Percentiles rank a stretch among this genome's conserved stretches.
Evolutionary conservation across 2,113 vertebrate species (phyloP).

Genomic region (Trematocara variabile): DNA sequence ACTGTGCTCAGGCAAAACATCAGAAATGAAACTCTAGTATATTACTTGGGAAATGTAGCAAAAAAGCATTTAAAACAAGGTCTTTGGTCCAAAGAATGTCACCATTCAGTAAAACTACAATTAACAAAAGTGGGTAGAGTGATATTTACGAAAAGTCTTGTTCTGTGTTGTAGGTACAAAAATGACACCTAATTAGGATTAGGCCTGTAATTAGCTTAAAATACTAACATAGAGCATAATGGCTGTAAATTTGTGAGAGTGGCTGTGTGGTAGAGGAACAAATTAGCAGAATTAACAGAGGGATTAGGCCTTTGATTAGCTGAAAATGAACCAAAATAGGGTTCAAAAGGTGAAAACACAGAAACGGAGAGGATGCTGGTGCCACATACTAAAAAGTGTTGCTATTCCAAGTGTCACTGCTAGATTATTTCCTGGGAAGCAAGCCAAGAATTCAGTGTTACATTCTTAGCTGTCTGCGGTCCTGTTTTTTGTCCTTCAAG

Average conservation of each 20-base stretch:
- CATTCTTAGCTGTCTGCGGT: not conserved
- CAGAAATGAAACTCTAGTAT: not conserved
- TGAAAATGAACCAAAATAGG: conserved; percentile 23
- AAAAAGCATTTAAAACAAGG: not conserved
- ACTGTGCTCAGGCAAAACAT: not conserved
- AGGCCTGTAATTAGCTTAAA: conserved; percentile 37
- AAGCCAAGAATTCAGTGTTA: conserved; percentile 14
- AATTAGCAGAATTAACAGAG: conserved; percentile 33
- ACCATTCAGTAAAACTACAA: not conserved
- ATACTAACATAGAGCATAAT: not conserved
- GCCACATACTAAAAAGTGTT: not conserved
- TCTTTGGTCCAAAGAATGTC: not conserved
- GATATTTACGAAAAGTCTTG: not conserved
- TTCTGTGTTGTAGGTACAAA: not conserved
- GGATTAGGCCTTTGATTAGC: conserved; percentile 42
- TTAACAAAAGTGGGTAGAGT: not conserved
- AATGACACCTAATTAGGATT: conserved; percentile 39
- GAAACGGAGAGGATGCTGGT: not conserved
- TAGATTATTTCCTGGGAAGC: conserved; percentile 44
- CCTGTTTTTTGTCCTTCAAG: conserved; percentile 21
- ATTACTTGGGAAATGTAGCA: not conserved
- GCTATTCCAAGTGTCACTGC: conserved; percentile 7
- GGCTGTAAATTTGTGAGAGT: conserved; percentile 11
- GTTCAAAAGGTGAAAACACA: conserved; percentile 24
- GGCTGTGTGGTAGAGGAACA: conserved; percentile 19